phyloP scores from a whole-genome alignment of 2,797 vertebrate genomes.

The Meda fulgida region DNA sequence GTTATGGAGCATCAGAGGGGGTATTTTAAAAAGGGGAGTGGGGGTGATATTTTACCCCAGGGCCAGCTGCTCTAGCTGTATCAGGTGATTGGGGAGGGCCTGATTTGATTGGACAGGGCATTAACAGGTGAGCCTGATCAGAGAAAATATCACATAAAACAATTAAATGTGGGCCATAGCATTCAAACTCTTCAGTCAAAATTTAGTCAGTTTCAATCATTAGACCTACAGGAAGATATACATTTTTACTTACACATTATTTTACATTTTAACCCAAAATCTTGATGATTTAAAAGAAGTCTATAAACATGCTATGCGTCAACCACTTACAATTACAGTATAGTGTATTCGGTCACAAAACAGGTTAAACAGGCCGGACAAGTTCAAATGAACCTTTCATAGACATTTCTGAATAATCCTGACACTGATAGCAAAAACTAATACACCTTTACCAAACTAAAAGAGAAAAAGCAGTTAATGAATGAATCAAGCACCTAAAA shows the following conservation, averaged over 20 bases:
- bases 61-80: constrained; percentile 22
- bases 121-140: constrained; percentile 35
- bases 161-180: not conserved
- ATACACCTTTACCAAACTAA: constrained; percentile 5
- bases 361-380: not conserved
- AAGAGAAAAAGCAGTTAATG: not conserved
- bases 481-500: not conserved
- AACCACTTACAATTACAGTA: not conserved
- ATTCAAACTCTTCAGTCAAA: not conserved
- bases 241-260: not conserved
- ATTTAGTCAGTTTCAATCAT: not conserved
- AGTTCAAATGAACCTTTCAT: not conserved
- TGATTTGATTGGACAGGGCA: constrained; percentile 47
- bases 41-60: constrained; percentile 43
- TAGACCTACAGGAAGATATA: not conserved
- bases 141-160: constrained; percentile 32
- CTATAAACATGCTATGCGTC: not conserved
- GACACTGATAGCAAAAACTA: not conserved
- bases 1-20: not conserved
- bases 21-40: not conserved
- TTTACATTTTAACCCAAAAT: not conserved
- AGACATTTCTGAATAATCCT: not conserved
- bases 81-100: constrained; percentile 5
- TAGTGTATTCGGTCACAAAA: not conserved
- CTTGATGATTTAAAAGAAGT: not conserved